Evolutionary conservation across 2,113 vertebrate species (phyloP).

Genomic region (Labrus mixtus): DNA sequence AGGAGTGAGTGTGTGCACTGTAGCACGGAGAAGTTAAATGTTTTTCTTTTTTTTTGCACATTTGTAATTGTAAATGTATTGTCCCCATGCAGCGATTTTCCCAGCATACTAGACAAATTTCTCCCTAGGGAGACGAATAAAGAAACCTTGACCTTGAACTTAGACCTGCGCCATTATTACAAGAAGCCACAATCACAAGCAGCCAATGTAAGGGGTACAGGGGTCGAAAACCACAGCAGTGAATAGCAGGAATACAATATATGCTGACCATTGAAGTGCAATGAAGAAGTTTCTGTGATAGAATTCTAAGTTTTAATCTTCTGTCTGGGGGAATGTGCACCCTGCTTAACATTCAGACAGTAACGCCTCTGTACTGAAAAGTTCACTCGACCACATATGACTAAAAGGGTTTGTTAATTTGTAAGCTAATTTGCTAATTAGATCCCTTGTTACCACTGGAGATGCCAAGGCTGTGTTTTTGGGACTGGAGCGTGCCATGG

Average conservation of each 20-base stretch:
- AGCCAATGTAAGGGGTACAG: conserved; percentile 4
- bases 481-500: neutral
- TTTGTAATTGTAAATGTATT: too few relatives aligned
- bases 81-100: too few relatives aligned
- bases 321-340: neutral
- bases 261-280: neutral
- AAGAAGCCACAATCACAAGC: conserved; percentile 1
- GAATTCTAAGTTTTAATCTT: conserved; percentile 18
- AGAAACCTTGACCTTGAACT: too few relatives aligned
- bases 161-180: conserved; percentile 11
- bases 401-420: conserved; percentile 13
- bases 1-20: too few relatives aligned
- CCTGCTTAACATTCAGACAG: conserved; percentile 28
- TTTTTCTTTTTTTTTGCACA: too few relatives aligned
- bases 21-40: too few relatives aligned
- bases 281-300: neutral
- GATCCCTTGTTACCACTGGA: conserved; percentile 29
- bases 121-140: too few relatives aligned
- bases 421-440: conserved; percentile 44
- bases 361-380: neutral
- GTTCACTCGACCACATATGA: neutral
- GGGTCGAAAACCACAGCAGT: conserved; percentile 4
- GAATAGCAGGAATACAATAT: neutral
- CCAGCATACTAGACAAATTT: too few relatives aligned
- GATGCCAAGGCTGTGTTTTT: conserved; percentile 6